phyloP scores from a whole-genome alignment of 2,113 vertebrate species.

The Odontophorus gujanensis region DNA sequence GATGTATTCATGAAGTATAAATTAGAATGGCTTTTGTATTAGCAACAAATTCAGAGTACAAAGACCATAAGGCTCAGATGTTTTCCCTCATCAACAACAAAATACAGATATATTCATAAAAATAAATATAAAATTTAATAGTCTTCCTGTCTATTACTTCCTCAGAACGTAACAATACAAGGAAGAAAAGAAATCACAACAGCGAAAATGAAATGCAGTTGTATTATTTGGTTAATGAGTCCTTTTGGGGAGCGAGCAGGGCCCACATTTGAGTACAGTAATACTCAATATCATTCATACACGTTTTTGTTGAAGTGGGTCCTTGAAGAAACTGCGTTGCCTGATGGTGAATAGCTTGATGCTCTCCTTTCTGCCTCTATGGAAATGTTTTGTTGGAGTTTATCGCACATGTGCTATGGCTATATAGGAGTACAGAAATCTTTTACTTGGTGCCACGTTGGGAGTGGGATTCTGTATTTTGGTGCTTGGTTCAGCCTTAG shows the following conservation, averaged over 20 bases:
- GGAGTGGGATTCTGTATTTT: not conserved
- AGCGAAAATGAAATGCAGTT: not conserved
- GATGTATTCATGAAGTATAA: constrained; percentile 47
- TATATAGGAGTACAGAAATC: accelerated
- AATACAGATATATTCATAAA: constrained; percentile 4
- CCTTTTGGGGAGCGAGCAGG: not conserved
- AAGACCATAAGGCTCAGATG: constrained; percentile 11
- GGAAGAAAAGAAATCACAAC: not conserved
- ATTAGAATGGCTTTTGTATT: constrained; percentile 56
- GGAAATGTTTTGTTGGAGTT: not conserved
- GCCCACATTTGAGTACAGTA: not conserved
- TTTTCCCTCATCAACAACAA: constrained; percentile 24
- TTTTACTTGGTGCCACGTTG: not conserved
- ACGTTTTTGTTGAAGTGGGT: not conserved
- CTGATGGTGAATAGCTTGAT: not conserved
- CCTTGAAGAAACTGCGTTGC: not conserved
- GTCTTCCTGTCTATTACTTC: not conserved
- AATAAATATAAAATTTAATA: constrained; percentile 50
- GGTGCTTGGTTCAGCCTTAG: not conserved
- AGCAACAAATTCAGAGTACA: constrained; percentile 33
- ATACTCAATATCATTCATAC: not conserved
- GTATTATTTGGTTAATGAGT: constrained; percentile 16
- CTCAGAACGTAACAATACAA: not conserved
- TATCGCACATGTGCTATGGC: accelerated
- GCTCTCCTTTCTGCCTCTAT: not conserved